Conservation (phyloP, 2,113 vertebrate genomes). For the Podarcis muralis region DNA sequence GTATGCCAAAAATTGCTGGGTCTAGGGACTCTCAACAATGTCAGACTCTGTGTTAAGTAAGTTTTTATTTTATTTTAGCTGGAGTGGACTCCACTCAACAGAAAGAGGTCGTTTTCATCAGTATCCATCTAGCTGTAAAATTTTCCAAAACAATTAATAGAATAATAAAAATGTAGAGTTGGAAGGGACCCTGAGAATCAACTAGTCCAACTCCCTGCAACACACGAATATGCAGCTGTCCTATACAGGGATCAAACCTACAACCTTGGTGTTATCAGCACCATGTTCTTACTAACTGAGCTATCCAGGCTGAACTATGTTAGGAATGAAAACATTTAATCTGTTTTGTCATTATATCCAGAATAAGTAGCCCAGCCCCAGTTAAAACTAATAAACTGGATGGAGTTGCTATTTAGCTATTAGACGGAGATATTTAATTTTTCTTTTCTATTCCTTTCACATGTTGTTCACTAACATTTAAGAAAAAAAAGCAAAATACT, state of each 20-base stretch:
- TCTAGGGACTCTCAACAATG: not conserved
- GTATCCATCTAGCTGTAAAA: not conserved
- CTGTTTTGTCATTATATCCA: conserved; percentile 27
- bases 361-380: conserved; percentile 52
- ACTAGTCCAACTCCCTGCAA: too few species aligned
- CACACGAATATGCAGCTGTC: too few species aligned
- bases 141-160: not conserved
- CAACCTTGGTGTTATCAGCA: too few species aligned
- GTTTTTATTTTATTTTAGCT: not conserved
- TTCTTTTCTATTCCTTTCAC: conserved; percentile 35
- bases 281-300: too few species aligned
- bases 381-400: conserved; percentile 26
- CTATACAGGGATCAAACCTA: too few species aligned
- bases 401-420: not conserved
- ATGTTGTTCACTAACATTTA: conserved; percentile 17
- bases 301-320: not conserved
- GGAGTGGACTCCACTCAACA: not conserved
- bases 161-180: too few species aligned
- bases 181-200: too few species aligned
- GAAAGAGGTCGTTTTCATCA: not conserved
- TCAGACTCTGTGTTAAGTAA: not conserved
- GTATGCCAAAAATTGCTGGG: not conserved
- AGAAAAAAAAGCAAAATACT: conserved; percentile 36
- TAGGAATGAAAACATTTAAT: not conserved
- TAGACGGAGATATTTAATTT: not conserved